Base-by-base conservation (phyloP, 2,113 vertebrate genomes). In the Callocephalon fimbriatum region DNA sequence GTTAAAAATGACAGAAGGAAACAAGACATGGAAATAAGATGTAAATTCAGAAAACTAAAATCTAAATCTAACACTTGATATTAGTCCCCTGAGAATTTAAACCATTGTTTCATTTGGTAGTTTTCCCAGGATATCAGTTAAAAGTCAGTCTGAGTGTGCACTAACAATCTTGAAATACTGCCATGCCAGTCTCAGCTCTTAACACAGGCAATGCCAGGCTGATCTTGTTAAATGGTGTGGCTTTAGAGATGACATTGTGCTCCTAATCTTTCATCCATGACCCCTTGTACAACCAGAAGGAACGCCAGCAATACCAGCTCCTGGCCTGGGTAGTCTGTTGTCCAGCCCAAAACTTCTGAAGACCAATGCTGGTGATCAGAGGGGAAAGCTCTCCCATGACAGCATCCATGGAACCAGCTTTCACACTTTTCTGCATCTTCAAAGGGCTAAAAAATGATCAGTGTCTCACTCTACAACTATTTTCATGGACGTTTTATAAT, bases 361-460 rank as follows among this genome's bases (percentile, higher is more conserved):
- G 51, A 9, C 2, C n/a, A 15, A 4, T 40, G 3, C 44, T 66
- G 45, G 21, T 23, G 25, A 25, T 22, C 14, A 80, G 19, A 83
- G 6, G 4, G 63, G 73, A 86, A 68, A 27, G 11, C 2, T 63
- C 9, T 72, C 16, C 38, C 27, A 31, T 0, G 9, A 59, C 1
- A 6, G 38, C 3, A 0, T 19, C 32, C 0, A 1, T 4, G 4
- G 47, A 91, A 54, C 15, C 0, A 2, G 35, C 29, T 51, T 68
- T 68, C 27, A 37, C 0, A 1, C 9, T 80, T 32, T 47, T 47
- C n/a, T 65, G 11, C 25, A 3, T 44, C 35, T 53, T 70, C 59
- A 84, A 32, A 68, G 44, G 18, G 9, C 4, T 83, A 65, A 95
- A 53, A 10, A 70, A 44, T 6, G 26, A 37, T 74, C 50, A 67